These are phyloP conservation scores for Coboldia fuscipes DNA, from an alignment of 1,140 invertebrate genomes.

Conservation along the genomic window DNA sequence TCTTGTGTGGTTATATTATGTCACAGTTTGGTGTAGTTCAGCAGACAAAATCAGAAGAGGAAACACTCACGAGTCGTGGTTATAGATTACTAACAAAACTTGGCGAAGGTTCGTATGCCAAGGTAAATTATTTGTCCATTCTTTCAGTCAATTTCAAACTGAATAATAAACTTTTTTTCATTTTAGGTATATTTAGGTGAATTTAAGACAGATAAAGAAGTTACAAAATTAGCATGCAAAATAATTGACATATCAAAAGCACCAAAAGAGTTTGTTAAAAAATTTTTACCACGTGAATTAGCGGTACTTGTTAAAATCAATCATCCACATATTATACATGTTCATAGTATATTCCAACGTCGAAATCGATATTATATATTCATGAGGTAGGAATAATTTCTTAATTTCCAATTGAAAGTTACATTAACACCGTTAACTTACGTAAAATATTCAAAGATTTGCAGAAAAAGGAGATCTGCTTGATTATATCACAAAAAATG, in stretches of 20 bases:
- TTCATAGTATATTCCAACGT: constrained; percentile 43
- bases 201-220: constrained; percentile 24
- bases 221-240: constrained; percentile 38
- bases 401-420: too few species aligned
- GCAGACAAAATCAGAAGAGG: constrained; percentile 28
- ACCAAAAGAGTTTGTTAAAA: constrained; percentile 44
- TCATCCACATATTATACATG: constrained; percentile 47
- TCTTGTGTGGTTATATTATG: too few species aligned
- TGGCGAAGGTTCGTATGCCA: constrained; percentile 42
- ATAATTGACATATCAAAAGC: constrained; percentile 46
- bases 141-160: constrained; percentile 1
- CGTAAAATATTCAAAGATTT: constrained; percentile 11
- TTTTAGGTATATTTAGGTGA: constrained; percentile 34
- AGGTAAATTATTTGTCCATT: constrained; percentile 19
- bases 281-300: constrained; percentile 54
- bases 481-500: constrained; percentile 36
- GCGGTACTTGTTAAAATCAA: constrained; percentile 42
- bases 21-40: too few species aligned
- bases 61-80: constrained; percentile 27
- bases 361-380: constrained; percentile 43
- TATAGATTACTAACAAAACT: constrained; percentile 35
- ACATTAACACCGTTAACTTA: too few species aligned
- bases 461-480: constrained; percentile 47
- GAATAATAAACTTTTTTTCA: constrained; percentile 3
- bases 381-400: constrained; percentile 23